phyloP scores from a whole-genome alignment of 2,797 vertebrate genomes.

The Petrocephalus schoutedeni region DNA sequence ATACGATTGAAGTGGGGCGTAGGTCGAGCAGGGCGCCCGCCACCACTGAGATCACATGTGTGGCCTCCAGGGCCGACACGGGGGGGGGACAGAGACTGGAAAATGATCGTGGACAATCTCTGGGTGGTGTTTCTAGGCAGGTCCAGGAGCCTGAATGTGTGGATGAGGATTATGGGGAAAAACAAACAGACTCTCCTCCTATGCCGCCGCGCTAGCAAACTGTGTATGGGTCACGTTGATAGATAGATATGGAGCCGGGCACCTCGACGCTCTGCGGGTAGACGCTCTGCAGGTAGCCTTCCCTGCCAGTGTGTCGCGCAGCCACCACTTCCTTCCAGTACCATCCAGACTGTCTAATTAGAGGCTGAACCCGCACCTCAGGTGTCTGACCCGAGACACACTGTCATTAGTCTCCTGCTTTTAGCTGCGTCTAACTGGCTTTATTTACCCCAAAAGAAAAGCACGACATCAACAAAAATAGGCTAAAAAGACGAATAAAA shows the following conservation, averaged over 20 bases:
- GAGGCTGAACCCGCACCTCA: constrained; percentile 33
- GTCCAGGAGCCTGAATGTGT: not conserved
- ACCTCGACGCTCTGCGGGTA: constrained; percentile 22
- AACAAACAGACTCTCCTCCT: constrained; percentile 16
- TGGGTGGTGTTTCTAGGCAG: not conserved
- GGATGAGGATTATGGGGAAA: constrained; percentile 26
- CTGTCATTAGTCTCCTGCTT: constrained; percentile 27
- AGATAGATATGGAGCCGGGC: constrained; percentile 30
- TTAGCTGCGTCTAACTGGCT: constrained; percentile 23
- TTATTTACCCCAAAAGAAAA: constrained; percentile 35
- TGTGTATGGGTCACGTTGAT: constrained; percentile 20
- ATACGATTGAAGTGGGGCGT: not conserved
- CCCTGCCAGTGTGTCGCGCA: constrained; percentile 33
- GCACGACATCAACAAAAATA: constrained; percentile 28
- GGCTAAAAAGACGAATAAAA: constrained; percentile 25
- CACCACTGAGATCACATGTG: not conserved
- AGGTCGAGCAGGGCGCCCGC: not conserved
- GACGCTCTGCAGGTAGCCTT: constrained; percentile 17
- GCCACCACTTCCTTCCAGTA: constrained; percentile 28
- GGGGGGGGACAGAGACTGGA: not conserved
- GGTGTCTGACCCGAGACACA: constrained; percentile 19
- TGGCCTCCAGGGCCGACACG: not conserved
- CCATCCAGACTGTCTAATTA: constrained; percentile 31
- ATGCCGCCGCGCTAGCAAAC: not conserved
- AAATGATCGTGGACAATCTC: not conserved